phyloP scores from a whole-genome alignment of 2,797 vertebrate genomes.

The Discoglossus pictus region DNA sequence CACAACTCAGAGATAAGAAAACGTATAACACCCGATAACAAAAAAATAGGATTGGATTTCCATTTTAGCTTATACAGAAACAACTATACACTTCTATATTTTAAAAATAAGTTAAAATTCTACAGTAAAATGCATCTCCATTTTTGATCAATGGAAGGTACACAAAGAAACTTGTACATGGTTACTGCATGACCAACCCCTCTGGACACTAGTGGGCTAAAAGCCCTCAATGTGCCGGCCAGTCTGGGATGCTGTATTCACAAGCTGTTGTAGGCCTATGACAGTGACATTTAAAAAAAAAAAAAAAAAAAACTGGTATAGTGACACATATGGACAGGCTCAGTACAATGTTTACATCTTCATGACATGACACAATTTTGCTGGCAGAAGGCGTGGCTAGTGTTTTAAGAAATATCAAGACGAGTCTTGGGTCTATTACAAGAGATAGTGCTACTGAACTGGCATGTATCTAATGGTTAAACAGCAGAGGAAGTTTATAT shows the following conservation, averaged over 20 bases:
- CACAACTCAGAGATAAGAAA: conserved; percentile 21
- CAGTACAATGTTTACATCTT: neutral
- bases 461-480: too few species aligned
- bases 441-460: too few species aligned
- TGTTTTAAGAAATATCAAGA: too few species aligned
- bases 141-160: neutral
- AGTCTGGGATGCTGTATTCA: neutral
- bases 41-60: conserved; percentile 31
- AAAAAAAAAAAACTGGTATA: too few species aligned
- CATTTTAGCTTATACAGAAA: conserved; percentile 24
- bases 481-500: too few species aligned
- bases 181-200: neutral
- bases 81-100: conserved; percentile 10
- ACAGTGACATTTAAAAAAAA: neutral
- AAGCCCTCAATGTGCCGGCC: neutral
- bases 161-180: neutral
- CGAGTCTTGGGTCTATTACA: too few species aligned
- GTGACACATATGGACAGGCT: too few species aligned
- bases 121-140: conserved; percentile 32
- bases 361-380: too few species aligned
- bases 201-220: too few species aligned
- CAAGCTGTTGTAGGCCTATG: neutral
- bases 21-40: conserved; percentile 19
- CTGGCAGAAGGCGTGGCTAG: too few species aligned
- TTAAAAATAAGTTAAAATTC: conserved; percentile 11